Evolutionary conservation across 2,797 vertebrate genomes (phyloP), one percentile per base, ranked within the genome.

Genomic region (Lateolabrax maculatus): DNA sequence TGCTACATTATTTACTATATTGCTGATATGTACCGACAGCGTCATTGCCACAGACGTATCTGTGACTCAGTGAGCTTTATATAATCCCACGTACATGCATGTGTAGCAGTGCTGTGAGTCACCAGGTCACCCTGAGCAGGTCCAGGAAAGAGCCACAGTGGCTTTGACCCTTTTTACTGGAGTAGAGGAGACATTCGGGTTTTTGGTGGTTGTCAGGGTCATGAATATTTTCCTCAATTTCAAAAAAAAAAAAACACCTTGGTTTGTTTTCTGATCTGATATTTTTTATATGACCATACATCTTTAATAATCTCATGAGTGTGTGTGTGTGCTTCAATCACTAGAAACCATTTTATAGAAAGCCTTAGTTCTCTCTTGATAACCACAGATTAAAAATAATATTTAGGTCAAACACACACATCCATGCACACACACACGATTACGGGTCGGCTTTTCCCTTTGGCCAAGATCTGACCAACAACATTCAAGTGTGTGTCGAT

Each of bases 261-360:
- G 1, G 31, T n/a, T 41, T 37, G 19, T 68, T 62, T 25, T 21
- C 6, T 55, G 25, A 25, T 15, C 56, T 10, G 8, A 31, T 41
- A 19, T 15, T 19, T 23, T 29, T 44, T 34, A 41, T 44, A 12
- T n/a, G 11, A 2, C 9, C n/a, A 23, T 13, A 5, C n/a, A 16
- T 72, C 72, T 68, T 60, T 37, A 18, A 48, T 72, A 86, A 82
- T 76, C 80, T 55, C 1, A 3, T 34, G 41, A 6, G 11, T 62
- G 25, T 34, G 44, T 58, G 9, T 51, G 57, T 72, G 74, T 31
- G 61, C 34, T 39, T 84, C 78, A 76, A 83, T 89, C 87, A 53
- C 90, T 89, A 79, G 81, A 89, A 85, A 81, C 74, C 71, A 52
- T 84, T 89, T 88, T 77, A 87, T 85, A 75, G 84, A 92, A 90